Base-by-base conservation (phyloP, 2,113 vertebrate genomes). In the Calypte anna region DNA sequence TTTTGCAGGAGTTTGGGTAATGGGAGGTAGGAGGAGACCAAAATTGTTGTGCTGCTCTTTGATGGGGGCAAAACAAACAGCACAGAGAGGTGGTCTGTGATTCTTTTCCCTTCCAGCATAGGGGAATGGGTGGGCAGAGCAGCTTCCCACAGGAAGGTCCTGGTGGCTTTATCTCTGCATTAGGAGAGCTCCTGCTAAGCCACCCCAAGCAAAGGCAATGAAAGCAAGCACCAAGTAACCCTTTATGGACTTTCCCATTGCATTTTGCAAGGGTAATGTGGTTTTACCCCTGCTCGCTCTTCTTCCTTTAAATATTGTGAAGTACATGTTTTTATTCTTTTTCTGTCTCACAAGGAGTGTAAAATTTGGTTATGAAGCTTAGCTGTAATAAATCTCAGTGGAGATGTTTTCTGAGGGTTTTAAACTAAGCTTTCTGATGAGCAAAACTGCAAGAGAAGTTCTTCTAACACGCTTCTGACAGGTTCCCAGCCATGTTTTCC, bases 401-500 rank as follows among this genome's bases (percentile, higher is more conserved):
- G 58, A 62, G 46, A 24, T 27, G 33, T 89, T 94, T 90, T 72
- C 69, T 62, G 66, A 50, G 46, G 30, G 14, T 44, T 87, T 85
- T 82, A 61, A 70, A 70, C 43, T 84, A 38, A 83, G 69, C 31
- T 86, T 88, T 80, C 74, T 91, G 81, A 75, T 62, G 48, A 92
- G 25, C 3, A 2, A 89, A 83, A 63, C 69, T 12, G 12, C 40
- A 7, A 61, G 48, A 57, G 55, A 68, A 53, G 80, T 82, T 90
- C 72, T 70, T 78, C 50, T 75, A 18, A 53, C 0, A 12, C 17
- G 36, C 43, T 64, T 87, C 91, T 84, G 93, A 30, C 77, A 90
- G 86, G 83, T 94, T 96, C 85, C 70, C 80, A 87, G 83, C 40
- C 61, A 38, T 83, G 79, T 72, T 93, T 87, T 84, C 22, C 43